Base-by-base conservation (phyloP, 1,140 invertebrate species). In the Microplitis demolitor region DNA sequence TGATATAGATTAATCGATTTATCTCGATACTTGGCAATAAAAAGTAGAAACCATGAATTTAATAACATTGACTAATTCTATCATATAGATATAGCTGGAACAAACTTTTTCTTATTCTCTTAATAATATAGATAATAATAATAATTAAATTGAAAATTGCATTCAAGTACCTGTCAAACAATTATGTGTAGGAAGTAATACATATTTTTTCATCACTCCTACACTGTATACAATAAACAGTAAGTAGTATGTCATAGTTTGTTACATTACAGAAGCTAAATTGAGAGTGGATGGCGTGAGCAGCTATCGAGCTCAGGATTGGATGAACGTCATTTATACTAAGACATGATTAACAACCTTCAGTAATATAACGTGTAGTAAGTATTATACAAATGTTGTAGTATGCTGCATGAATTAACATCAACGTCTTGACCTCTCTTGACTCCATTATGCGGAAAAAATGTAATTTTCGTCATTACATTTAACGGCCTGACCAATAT, bases 271-370 rank as follows among this genome's bases (percentile, higher is more conserved):
- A 6, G 39, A 6, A 45, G 6, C 62, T 64, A 45, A 64, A 64
- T 64, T 35, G 35, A 64, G 62, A 64, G 34, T 64, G 62, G 62
- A 64, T 64, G 62, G 62, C 62, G 62, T 64, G 62, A 64, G 62
- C 37, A 39, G 35, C 62, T 13, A 35, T 64, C 35, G 37, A 34
- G 6, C 11, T 13, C 13, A 39, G 62, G 62, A 64, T 64, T 64
- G 62, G 62, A 39, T 14, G 16, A 39, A 45, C 39, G 39, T n/a
- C 13, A 3, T 8, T 35, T 64, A 24, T 34, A 64, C 14, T 37
- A 39, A 64, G 35, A 24, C 35, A 64, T 14, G 62, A 64, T n/a
- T n/a, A 39, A 34, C 37, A 45, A 35, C 8, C 37, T 45, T 45
- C 39, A 45, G 39, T 45, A 45, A 45, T 45, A 45, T 9, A n/a